Evolutionary conservation across 2,113 vertebrate genomes (phyloP), one percentile per base, ranked within the genome.

Genomic region (Podarcis raffonei): DNA sequence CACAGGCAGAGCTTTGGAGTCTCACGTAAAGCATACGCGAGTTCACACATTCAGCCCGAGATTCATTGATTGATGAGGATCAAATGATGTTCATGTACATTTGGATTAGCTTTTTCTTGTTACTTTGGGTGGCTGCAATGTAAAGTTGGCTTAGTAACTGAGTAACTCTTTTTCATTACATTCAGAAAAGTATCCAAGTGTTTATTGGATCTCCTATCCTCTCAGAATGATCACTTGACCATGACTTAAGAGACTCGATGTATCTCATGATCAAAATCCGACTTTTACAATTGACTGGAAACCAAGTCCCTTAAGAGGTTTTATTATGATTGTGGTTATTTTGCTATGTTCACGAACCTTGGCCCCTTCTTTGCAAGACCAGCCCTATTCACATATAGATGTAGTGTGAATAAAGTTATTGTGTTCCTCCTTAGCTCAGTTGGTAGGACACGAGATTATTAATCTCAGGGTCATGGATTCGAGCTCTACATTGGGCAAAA

Each of bases 61-160:
- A 65, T 22, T 65, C 22, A 23, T 7, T 66, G 59, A 37, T 3
- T 81, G 57, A n/a, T 90, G 90, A 86, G 91, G 30, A 76, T 9
- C 1, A 2, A 11, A 0, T 66, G 12, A 1, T 83, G 0, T 85
- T 0, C 48, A 1, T 42, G 6, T 6, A 53, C 20, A 3, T 81
- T 13, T 65, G 27, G 0, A 1, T 37, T 4, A 87, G n/a, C 13
- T 32, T 3, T 32, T 3, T 76, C 37, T 68, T 80, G 69, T 84
- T 48, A 48, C 27, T 78, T 48, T 75, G 37, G 13, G 59, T 27
- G 20, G 37, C 48, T 78, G 42, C 32, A 78, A 77, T 77, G 42
- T 72, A 16, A 77, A 86, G 25, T 42, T 86, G 35, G 57, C 32
- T 68, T 57, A 59, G 12, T n/a, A 69, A 20, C 75, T 66, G 74